Base-by-base conservation (phyloP, 2,888 invertebrate species). In the Acanthoscelides obtectus region DNA sequence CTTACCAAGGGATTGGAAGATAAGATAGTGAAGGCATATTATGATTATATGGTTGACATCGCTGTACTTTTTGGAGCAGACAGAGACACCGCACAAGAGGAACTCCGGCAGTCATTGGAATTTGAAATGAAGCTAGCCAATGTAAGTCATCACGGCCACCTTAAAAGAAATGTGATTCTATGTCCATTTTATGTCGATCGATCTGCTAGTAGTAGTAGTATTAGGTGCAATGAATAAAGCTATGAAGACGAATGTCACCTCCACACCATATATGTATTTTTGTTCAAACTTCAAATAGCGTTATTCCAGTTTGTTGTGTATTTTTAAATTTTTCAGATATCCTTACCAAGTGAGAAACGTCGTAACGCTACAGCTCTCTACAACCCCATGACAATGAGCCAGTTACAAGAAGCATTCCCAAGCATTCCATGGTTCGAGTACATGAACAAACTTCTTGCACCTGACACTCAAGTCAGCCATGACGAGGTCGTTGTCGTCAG, bases 41-140 rank as follows among this genome's bases (percentile, higher is more conserved):
- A 92, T 80, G 90, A 90, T 22, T 95, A 95, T 83, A 94, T 95
- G 94, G 93, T 96, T 0, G 95, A 95, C 80, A 91, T 97, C 76
- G 94, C 97, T 0, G 90, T 90, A 0, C 87, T 97, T 19, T 90
- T 97, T 74, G 97, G 97, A 8, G 97, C 96, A 0, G 88, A 94
- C 22, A 89, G 88, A 74, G 83, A 86, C 0, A 84, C 86, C 3
- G 96, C 97, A 0, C 86, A 88, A 76, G 84, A 85, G 8, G 94
- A 97, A 79, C 89, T 98, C 72, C 89, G 87, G 69, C 91, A 94
- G 69, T 94, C 97, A 0, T 86, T 98, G 21, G 88, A 93, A 74
- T 97, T 98, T 81, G 98, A 98, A 88, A 95, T 94, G 75, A 88
- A 90, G 77, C 88, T 98, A 71, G 97, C 98, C 45, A 96, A 97